A percentile compares a stretch with the other conserved stretches of the same genome.
Conservation (phyloP, 2,797 vertebrate species). For the Thripadectes ignobilis region DNA sequence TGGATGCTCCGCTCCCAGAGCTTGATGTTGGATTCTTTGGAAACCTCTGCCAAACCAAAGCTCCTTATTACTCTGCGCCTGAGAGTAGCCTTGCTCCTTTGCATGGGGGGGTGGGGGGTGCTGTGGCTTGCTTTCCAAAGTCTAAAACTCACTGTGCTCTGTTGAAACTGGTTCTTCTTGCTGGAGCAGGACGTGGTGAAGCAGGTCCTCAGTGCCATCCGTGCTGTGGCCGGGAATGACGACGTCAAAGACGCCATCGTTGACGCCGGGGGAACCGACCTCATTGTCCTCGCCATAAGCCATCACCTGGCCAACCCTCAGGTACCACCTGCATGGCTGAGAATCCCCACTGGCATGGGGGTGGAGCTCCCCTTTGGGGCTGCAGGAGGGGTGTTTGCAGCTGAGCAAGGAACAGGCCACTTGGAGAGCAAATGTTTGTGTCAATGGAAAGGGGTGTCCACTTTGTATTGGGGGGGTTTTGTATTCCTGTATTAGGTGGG, state of each 20-base stretch:
- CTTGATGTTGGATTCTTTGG: not conserved
- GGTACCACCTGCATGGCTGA: conserved; percentile 58
- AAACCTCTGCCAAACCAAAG: not conserved
- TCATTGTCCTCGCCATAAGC: conserved; percentile 89
- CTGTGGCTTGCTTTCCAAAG: not conserved
- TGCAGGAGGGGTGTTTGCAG: accelerated
- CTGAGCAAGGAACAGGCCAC: accelerated
- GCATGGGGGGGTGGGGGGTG: accelerated
- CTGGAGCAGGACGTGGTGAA: conserved; percentile 85
- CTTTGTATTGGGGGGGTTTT: accelerated
- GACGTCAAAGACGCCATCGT: conserved; percentile 93
- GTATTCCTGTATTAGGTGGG: accelerated
- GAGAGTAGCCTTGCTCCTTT: too few relatives aligned
- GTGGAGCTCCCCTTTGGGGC: not conserved
- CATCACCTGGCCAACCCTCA: conserved; percentile 83
- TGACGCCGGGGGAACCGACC: conserved; percentile 82
- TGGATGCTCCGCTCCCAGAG: not conserved
- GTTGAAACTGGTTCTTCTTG: not conserved
- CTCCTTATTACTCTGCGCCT: not conserved
- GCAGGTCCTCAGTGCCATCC: conserved; percentile 86
- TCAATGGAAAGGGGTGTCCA: not conserved
- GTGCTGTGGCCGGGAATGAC: conserved; percentile 91
- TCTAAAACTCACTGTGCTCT: accelerated
- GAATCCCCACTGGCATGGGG: not conserved
- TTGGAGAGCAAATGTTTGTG: not conserved